These are phyloP conservation scores for Coecobrya sp. DNA, from an alignment of 2,888 invertebrate genomes.

Conservation along the genomic window DNA sequence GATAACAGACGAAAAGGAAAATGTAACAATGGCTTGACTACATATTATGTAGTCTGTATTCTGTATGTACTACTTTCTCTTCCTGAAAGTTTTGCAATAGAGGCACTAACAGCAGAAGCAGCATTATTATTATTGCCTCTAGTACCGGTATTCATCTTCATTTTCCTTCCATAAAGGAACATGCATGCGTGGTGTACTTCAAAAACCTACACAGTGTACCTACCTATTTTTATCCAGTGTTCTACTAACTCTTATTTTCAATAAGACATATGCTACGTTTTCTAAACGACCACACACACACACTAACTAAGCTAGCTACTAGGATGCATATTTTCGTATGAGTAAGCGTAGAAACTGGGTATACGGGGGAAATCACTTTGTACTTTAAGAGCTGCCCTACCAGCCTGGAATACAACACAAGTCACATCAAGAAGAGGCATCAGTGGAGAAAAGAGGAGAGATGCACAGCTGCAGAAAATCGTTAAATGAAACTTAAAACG, in stretches of 20 bases:
- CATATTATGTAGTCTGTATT: no score
- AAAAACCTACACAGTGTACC: neutral
- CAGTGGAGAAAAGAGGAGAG: conserved; percentile 56
- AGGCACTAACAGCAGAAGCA: neutral
- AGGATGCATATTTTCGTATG: neutral
- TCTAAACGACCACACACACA: conserved; percentile 12
- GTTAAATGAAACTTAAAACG: conserved; percentile 82
- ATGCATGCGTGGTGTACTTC: conserved; percentile 7
- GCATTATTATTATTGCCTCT: conserved; percentile 57
- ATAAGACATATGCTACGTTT: conserved; percentile 35
- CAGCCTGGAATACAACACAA: neutral
- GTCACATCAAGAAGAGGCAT: conserved; percentile 32
- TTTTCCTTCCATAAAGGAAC: conserved; percentile 58
- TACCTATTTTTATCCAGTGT: neutral
- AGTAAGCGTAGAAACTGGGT: neutral
- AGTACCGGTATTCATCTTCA: conserved; percentile 80
- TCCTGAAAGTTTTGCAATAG: conserved; percentile 13
- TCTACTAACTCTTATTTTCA: conserved; percentile 7
- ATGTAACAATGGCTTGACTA: conserved; percentile 5
- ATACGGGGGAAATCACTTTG: neutral
- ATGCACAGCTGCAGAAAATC: conserved; percentile 82
- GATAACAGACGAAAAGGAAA: conserved; percentile 24
- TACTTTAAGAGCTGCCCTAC: neutral
- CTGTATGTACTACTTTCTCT: conserved; percentile 8
- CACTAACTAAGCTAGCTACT: neutral